Base-by-base conservation (phyloP, 2,797 vertebrate genomes). In the Sebastes steindachneri region DNA sequence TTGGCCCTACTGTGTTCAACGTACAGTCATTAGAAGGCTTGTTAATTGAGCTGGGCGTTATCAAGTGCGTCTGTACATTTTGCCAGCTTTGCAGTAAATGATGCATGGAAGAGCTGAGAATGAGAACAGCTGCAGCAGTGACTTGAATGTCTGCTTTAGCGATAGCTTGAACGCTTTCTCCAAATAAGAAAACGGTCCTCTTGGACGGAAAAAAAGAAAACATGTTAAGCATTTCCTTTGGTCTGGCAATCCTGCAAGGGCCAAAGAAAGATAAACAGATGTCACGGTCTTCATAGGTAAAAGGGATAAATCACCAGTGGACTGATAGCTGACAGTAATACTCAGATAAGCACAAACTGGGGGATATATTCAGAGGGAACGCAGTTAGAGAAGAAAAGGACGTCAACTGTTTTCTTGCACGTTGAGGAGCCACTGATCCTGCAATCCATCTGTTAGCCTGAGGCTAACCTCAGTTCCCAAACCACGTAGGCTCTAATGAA, bases 241-340 rank as follows among this genome's bases (percentile, higher is more conserved):
- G 87, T 80, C 2, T 4, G 45, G 79, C 86, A 88, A 93, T 93
- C 82, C 76, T 86, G 73, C 66, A 79, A 81, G 59, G 66, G 81
- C 74, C 77, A 74, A 85, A 79, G 73, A 87, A 72, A 92, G 90
- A 93, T 91, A 93, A 93, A 92, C 89, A 73, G 89, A 93, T 93
- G 92, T 87, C 63, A 76, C 6, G 0, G 83, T 54, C 55, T 17
- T 87, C 68, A 35, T 54, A 86, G 78, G 84, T 83, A 80, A 77
- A 48, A 67, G 29, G 58, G 75, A 82, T 60, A 76, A 92, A 88
- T 84, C 68, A 57, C 72, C 19, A 37, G 68, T 14, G 45, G 66
- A 75, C 68, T 62, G 74, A 88, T 79, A 26, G 75, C 73, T 66
- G 79, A 70, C 63, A 23, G 1, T 70, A 62, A 79, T 37, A 72